phyloP scores from a whole-genome alignment of 2,113 vertebrate genomes.

The Puntigrus tetrazona region DNA sequence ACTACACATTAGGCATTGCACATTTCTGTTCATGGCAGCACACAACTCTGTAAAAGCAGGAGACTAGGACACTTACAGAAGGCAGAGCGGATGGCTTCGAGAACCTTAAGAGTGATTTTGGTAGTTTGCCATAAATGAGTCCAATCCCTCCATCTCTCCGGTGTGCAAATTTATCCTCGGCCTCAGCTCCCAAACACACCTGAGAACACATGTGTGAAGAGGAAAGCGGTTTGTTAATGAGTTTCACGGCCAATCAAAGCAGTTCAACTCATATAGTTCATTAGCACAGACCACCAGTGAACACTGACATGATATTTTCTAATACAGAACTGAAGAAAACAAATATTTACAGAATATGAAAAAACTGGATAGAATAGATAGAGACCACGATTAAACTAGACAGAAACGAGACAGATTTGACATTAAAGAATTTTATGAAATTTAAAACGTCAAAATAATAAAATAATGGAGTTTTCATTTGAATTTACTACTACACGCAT shows the following conservation, averaged over 20 bases:
- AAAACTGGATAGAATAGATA: background rate
- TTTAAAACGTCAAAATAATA: no score
- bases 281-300: background rate
- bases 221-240: background rate
- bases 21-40: background rate
- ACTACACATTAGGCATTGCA: no score
- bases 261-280: background rate
- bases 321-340: background rate
- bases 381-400: no score
- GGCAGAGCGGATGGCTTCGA: constrained; percentile 79
- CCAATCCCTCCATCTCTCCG: constrained; percentile 78
- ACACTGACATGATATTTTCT: background rate
- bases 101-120: constrained; percentile 75
- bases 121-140: constrained; percentile 74
- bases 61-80: constrained; percentile 69
- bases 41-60: no score
- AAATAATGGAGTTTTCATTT: no score
- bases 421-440: no score
- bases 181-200: constrained; percentile 79
- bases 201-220: constrained; percentile 55
- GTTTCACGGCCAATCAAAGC: background rate
- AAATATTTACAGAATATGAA: no score
- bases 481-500: no score
- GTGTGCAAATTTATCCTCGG: constrained; percentile 77
- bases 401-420: no score